These are phyloP conservation scores for Stegostoma tigrinum DNA, from an alignment of 2,113 vertebrate species.

Conservation along the genomic window DNA sequence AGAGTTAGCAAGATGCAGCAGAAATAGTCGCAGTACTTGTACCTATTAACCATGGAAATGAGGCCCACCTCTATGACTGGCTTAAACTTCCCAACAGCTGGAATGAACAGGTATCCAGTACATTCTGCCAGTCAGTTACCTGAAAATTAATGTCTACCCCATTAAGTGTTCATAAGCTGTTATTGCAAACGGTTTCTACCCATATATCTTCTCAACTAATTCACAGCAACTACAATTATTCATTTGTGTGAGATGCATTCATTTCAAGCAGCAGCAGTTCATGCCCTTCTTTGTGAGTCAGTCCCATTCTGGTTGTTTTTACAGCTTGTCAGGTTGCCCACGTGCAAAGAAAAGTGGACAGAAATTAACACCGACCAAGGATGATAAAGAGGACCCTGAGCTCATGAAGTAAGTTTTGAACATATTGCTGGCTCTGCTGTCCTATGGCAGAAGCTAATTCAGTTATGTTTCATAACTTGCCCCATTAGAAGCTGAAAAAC, in stretches of 20 bases:
- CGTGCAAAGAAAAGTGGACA: conserved; percentile 99
- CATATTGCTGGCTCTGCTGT: conserved; percentile 29
- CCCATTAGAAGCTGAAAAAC: neutral
- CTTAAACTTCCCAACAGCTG: neutral
- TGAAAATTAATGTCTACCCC: neutral
- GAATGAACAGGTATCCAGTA: neutral
- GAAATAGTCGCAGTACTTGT: neutral
- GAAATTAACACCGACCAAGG: conserved; percentile 89
- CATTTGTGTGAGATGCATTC: conserved; percentile 11
- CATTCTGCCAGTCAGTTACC: neutral
- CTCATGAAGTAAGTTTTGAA: conserved; percentile 89
- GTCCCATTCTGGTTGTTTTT: conserved; percentile 44
- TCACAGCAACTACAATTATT: conserved; percentile 43
- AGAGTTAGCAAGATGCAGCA: neutral
- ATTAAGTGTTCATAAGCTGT: conserved; percentile 8
- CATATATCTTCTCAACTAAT: conserved; percentile 36
- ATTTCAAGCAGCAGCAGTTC: conserved; percentile 45
- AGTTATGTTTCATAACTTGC: conserved; percentile 11
- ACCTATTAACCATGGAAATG: neutral
- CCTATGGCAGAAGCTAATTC: conserved; percentile 17
- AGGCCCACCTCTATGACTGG: neutral
- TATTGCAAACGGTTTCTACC: conserved; percentile 8
- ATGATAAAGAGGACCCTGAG: conserved; percentile 97
- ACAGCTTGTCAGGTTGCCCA: conserved; percentile 98
- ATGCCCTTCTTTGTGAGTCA: conserved; percentile 57